A percentile compares a stretch with the other conserved stretches of the same genome.
Evolutionary conservation across 2,113 vertebrate species (phyloP).

Genomic region (Actenoides lindsayi): DNA sequence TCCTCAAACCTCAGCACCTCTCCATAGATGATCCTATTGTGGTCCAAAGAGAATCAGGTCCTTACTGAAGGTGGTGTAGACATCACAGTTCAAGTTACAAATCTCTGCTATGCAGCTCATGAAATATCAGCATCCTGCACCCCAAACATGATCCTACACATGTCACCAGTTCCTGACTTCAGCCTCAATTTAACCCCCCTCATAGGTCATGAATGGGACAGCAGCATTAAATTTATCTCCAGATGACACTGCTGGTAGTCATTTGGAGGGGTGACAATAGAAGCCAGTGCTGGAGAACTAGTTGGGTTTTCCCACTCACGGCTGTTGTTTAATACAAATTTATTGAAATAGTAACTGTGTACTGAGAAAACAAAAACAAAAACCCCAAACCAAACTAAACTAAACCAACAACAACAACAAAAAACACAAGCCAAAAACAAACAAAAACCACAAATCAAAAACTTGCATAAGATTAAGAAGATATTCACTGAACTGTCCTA

Average conservation of each 20-base stretch:
- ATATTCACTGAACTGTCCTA: conserved; percentile 17
- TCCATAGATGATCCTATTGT: accelerated
- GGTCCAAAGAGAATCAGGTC: background rate
- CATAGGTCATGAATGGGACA: background rate
- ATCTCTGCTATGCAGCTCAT: background rate
- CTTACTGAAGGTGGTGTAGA: background rate
- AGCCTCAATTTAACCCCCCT: background rate
- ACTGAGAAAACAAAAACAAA: background rate
- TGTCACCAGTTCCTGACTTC: background rate
- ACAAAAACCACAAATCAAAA: background rate
- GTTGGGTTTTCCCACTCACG: background rate
- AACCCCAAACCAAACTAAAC: background rate
- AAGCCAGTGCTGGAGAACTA: background rate
- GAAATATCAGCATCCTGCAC: background rate
- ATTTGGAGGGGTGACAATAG: background rate
- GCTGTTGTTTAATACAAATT: background rate
- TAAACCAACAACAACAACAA: too few species aligned
- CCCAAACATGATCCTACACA: background rate
- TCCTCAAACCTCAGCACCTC: background rate
- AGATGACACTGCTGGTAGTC: background rate
- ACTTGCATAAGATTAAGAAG: conserved; percentile 28
- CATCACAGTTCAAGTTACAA: background rate
- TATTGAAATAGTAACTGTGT: conserved; percentile 35
- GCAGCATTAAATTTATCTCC: background rate
- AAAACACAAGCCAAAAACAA: background rate